A percentile compares a stretch with the other conserved stretches of the same genome.
Evolutionary conservation across 2,888 invertebrate genomes (phyloP).

Genomic region (Brachynemurus nebulosus): DNA sequence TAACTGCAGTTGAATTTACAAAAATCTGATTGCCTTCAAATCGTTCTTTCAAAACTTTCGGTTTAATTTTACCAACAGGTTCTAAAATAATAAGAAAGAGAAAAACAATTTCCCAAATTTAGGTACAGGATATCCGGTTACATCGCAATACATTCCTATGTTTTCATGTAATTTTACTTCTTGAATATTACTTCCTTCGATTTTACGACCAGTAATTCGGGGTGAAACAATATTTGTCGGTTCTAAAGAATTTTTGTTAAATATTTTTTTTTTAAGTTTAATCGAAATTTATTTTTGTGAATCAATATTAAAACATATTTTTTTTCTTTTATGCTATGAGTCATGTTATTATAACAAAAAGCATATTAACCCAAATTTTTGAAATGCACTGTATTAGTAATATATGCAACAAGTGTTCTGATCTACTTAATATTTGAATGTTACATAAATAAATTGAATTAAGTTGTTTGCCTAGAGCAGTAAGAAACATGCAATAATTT

Average conservation of each 20-base stretch:
- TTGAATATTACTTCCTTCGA: constrained; percentile 37
- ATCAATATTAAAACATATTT: not conserved
- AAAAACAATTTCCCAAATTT: constrained; percentile 27
- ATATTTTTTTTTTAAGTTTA: too few species aligned
- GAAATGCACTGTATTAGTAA: too few species aligned
- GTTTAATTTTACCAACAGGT: constrained; percentile 30
- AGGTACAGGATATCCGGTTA: constrained; percentile 30
- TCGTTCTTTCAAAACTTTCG: constrained; percentile 30
- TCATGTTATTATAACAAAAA: too few species aligned
- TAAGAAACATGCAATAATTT: too few species aligned
- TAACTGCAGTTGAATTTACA: constrained; percentile 18
- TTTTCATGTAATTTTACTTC: constrained; percentile 33
- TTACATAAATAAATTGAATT: not conserved
- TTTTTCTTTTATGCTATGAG: too few species aligned
- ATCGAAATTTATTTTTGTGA: too few species aligned
- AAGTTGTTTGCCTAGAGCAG: not conserved
- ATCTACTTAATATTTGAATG: not conserved
- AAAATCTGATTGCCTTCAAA: constrained; percentile 32
- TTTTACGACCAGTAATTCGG: constrained; percentile 35
- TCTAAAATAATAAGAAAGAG: constrained; percentile 24
- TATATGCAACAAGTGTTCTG: not conserved
- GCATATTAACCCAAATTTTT: too few species aligned
- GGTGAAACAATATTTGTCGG: constrained; percentile 41
- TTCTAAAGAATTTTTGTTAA: too few species aligned
- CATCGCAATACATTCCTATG: constrained; percentile 42